phyloP scores from a whole-genome alignment of 2,113 vertebrate species.

The Centropus bengalensis region DNA sequence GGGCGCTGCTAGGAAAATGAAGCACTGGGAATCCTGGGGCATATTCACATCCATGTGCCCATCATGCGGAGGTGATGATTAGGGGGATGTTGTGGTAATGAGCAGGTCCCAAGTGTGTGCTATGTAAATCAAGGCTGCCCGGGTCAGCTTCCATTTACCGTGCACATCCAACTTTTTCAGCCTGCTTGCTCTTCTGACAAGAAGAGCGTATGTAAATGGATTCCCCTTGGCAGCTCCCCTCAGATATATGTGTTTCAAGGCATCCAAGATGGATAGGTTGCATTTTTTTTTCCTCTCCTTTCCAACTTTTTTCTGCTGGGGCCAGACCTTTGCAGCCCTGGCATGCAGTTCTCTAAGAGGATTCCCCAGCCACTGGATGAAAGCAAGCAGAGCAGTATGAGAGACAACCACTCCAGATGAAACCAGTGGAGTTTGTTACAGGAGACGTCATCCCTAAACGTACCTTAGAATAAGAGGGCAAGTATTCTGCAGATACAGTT shows the following conservation, averaged over 20 bases:
- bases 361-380: neutral
- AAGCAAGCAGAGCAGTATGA: neutral
- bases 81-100: constrained; percentile 63
- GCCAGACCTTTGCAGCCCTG: accelerated
- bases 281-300: neutral
- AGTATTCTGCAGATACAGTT: neutral
- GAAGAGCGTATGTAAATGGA: neutral
- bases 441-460: neutral
- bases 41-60: neutral
- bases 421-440: neutral
- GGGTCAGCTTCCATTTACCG: constrained; percentile 21
- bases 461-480: neutral
- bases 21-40: neutral
- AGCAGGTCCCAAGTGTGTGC: constrained; percentile 44
- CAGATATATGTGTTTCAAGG: neutral
- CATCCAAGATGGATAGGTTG: neutral
- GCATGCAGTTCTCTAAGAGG: accelerated
- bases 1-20: neutral
- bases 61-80: constrained; percentile 47
- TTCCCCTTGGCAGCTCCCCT: neutral
- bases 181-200: constrained; percentile 50
- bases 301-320: neutral
- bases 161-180: constrained; percentile 43
- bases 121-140: constrained; percentile 47
- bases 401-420: neutral